Percentiles rank a stretch among this genome's conserved stretches.
Evolutionary conservation across 2,797 vertebrate species (phyloP).

Genomic region (Alca torda): DNA sequence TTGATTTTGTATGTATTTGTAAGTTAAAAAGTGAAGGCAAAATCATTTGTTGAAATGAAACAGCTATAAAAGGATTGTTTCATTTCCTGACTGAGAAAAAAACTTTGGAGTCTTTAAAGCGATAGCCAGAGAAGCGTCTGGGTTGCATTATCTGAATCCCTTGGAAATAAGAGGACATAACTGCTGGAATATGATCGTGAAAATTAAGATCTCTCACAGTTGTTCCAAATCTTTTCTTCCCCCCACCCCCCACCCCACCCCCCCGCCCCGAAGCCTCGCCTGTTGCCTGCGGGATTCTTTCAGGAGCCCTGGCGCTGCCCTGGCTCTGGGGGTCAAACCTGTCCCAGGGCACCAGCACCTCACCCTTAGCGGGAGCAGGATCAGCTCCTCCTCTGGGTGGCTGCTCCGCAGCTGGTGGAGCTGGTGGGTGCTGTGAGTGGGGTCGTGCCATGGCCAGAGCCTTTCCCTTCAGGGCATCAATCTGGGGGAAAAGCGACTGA

Average conservation of each 20-base stretch:
- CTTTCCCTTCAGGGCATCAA: not conserved
- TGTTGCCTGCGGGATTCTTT: not conserved
- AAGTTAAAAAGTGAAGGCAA: constrained; percentile 19
- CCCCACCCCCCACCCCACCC: not conserved
- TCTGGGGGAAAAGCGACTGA: not conserved
- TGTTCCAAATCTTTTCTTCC: not conserved
- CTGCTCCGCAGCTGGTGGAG: not conserved
- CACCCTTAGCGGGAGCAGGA: not conserved
- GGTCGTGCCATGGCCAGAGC: not conserved
- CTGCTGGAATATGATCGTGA: not conserved
- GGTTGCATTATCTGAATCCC: not conserved
- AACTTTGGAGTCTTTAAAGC: not conserved
- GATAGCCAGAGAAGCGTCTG: constrained; percentile 31
- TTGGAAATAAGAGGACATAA: constrained; percentile 11
- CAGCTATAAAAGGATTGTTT: constrained; percentile 14
- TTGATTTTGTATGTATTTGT: not conserved
- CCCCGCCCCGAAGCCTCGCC: not conserved
- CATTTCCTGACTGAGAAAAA: constrained; percentile 9
- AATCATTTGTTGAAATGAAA: not conserved
- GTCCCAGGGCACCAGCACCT: fast-evolving
- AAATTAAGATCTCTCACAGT: not conserved
- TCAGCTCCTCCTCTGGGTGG: not conserved
- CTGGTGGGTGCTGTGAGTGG: not conserved
- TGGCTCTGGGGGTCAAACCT: not conserved
- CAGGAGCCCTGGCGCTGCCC: not conserved